These are phyloP conservation scores for Bombus haemorrhoidalis DNA, from an alignment of 1,140 invertebrate species.

Conservation along the genomic window DNA sequence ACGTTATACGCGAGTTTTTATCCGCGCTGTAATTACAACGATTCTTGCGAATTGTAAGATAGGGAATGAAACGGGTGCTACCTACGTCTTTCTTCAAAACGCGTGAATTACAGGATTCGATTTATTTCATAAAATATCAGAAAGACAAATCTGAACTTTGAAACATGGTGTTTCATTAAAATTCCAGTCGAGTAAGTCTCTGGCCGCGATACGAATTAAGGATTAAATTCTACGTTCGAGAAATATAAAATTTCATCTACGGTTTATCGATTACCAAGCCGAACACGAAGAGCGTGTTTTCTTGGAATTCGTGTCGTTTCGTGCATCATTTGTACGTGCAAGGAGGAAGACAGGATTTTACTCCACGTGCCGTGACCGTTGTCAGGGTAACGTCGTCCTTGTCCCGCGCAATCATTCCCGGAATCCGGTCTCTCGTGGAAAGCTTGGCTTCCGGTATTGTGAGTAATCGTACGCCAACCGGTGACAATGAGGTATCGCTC, in stretches of 20 bases:
- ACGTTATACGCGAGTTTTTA: no score
- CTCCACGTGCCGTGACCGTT: slow-evolving; percentile 78
- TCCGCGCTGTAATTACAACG: no score
- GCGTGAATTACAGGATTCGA: no score
- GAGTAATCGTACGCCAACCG: slow-evolving; percentile 19
- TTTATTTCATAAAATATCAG: no score
- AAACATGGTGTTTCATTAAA: not conserved
- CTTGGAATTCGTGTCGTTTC: not conserved
- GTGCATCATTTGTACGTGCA: no score
- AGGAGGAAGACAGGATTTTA: not conserved
- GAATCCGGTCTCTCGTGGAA: slow-evolving; percentile 58
- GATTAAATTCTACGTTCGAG: not conserved
- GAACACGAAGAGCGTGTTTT: not conserved
- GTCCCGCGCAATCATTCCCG: slow-evolving; percentile 79
- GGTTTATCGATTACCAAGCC: no score
- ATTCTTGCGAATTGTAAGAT: no score
- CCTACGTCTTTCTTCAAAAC: no score
- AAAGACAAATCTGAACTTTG: not conserved
- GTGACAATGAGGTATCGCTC: slow-evolving; percentile 16
- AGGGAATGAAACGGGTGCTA: no score
- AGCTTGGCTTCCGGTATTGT: slow-evolving; percentile 20
- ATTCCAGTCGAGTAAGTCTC: no score
- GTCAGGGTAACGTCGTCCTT: slow-evolving; percentile 80
- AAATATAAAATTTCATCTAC: not conserved
- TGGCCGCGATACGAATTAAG: no score